Evolutionary conservation across 2,888 invertebrate genomes (phyloP), one percentile per base, ranked within the genome.

Genomic region (Clepsis dumicolana): DNA sequence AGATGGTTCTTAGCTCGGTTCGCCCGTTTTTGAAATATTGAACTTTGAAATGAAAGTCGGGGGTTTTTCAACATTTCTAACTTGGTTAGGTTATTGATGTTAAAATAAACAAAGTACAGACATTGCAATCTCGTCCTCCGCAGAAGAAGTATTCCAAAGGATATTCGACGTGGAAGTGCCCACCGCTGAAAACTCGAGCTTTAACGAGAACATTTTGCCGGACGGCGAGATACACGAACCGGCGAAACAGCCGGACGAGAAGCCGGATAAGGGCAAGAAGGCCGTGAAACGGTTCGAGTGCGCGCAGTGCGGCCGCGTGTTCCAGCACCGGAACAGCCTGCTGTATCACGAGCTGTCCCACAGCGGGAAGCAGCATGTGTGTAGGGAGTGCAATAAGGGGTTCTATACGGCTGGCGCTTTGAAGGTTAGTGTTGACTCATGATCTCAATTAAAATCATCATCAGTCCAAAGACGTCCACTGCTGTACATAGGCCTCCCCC

Each of bases 301-400:
- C 77, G 90, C 93, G 3, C 94, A 96, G 75, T 98, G 98, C 77
- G 94, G 94, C 12, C 91, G 97, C 18, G 94, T 96, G 65, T 98
- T 98, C 83, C 95, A 95, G 67, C 97, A 98, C 74, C 94, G 96
- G 71, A 98, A 98, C 86, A 98, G 98, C 8, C 88, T 98, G 62
- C 95, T 97, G 70, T 98, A 98, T 87, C 98, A 98, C 79, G 94
- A 96, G 90, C 89, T 97, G 74, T 96, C 97, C 52, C 98, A 97
- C 78, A 95, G 95, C 7, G 97, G 97, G 2, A 95, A 96, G 80
- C 94, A 97, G 14, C 96, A 97, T 80, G 95, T 95, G 60, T 98
- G 98, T 80, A 95, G 96, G 66, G 95, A 96, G 16, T 98, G 98
- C 78, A 96, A 96, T 8, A 97, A 97, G 85, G 95, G 96, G 52